A percentile compares a stretch with the other conserved stretches of the same genome.
Evolutionary conservation across 2,113 vertebrate species (phyloP).

Genomic region (Tachysurus vachellii): DNA sequence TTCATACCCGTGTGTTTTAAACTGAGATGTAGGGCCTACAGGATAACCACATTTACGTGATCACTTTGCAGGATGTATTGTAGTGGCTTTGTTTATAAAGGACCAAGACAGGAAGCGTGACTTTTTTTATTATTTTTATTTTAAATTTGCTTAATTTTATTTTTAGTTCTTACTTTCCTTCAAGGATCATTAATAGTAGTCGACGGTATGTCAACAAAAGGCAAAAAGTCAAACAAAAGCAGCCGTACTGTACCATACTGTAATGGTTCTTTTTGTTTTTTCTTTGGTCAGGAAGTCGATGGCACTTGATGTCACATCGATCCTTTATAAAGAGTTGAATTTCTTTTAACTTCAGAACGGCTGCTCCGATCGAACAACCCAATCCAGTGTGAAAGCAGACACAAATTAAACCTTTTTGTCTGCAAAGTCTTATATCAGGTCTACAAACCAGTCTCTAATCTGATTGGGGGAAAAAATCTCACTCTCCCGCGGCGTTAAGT

Average conservation of each 20-base stretch:
- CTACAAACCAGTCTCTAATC: background rate
- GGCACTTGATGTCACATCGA: too few species aligned
- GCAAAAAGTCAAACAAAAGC: background rate
- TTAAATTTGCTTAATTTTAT: background rate
- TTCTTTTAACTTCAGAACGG: too few species aligned
- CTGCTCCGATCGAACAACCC: too few species aligned
- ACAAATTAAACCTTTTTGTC: background rate
- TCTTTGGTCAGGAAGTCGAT: too few species aligned
- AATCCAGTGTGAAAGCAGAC: background rate
- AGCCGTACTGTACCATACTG: too few species aligned
- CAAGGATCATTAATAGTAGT: background rate
- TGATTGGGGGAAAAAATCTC: background rate
- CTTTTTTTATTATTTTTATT: background rate
- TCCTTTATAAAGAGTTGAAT: too few species aligned
- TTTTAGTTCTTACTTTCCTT: constrained; percentile 34
- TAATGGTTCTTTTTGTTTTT: background rate
- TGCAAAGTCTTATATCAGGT: background rate
- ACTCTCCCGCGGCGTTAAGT: background rate
- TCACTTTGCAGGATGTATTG: background rate
- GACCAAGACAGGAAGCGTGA: constrained; percentile 32
- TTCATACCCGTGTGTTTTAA: constrained; percentile 6
- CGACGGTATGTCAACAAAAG: background rate
- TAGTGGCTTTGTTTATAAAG: constrained; percentile 21
- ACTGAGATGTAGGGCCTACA: background rate
- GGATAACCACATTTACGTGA: background rate